Evolutionary conservation across 2,113 vertebrate genomes (phyloP).

Genomic region (Tyrannus savana): DNA sequence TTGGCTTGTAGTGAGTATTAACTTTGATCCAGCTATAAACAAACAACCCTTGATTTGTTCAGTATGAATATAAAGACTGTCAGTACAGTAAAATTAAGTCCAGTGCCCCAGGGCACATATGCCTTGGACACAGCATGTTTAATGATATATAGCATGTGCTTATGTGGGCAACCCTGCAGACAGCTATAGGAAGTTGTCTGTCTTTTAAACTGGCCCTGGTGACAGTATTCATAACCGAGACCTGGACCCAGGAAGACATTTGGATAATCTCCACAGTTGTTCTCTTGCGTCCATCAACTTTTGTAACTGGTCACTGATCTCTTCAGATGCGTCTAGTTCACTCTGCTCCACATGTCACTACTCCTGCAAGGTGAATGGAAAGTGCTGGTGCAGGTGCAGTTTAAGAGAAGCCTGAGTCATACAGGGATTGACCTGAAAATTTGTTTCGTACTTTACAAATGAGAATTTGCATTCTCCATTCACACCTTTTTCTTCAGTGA

Average conservation of each 20-base stretch:
- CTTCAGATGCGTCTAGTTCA: not conserved
- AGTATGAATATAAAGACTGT: not conserved
- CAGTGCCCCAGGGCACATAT: accelerated
- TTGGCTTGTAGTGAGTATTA: not conserved
- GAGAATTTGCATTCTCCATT: not conserved
- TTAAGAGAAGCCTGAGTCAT: not conserved
- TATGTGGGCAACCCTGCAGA: not conserved
- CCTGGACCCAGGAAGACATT: not conserved
- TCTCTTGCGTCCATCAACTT: not conserved
- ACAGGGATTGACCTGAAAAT: not conserved
- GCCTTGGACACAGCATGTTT: not conserved
- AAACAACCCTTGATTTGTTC: not conserved
- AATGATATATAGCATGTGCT: not conserved
- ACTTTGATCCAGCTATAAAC: not conserved
- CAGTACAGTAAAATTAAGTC: not conserved
- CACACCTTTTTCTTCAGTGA: not conserved
- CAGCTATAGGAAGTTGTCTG: not conserved
- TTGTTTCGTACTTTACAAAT: not conserved
- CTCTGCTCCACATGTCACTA: not conserved
- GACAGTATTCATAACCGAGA: not conserved
- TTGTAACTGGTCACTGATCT: not conserved
- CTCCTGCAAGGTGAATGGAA: not conserved
- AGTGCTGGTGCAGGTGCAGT: not conserved
- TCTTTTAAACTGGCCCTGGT: not conserved
- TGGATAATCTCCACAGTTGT: not conserved